Base-by-base conservation (phyloP, 2,797 vertebrate genomes). In the Lithobates sylvaticus region DNA sequence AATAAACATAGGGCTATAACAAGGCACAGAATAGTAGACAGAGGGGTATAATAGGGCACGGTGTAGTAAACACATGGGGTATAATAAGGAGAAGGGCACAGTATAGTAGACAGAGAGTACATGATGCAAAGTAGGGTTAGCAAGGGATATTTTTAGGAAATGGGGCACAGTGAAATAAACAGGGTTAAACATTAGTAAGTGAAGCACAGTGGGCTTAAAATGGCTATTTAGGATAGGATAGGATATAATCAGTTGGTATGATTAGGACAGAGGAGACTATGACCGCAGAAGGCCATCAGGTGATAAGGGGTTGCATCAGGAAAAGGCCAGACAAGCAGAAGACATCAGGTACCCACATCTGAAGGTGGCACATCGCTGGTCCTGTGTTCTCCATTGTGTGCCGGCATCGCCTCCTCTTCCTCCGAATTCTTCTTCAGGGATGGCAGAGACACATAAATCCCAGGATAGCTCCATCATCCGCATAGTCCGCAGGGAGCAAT, bases 401-500 rank as follows among this genome's bases (percentile, higher is more conserved):
- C 29, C 23, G 58, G 3, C 18, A 47, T 65, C 27, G 44, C 36
- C 81, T n/a, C 42, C 34, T 61, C 34, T 36, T 67, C 39, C 58
- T 34, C 44, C 61, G 21, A 13, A 44, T 69, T 42, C 42, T 50
- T 42, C 34, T 50, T 61, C 67, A 39, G 39, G 39, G 39, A 39
- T 39, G 39, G 39, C 39, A 23, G 26, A 34, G 71, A 44, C 68
- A 27, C 16, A 78, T 71, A 77, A 78, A 78, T 84, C 76, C 83
- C 54, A 29, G 26, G 54, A 61, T 34, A 42, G 47, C 44, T 70
- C 29, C 50, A 36, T 39, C 32, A 34, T 84, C 39, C 68, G 13
- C 75, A 54, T 27, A 32, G 29, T 32, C 26, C 54, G 50, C 21
- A 75, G 54, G 26, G 23, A 27, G 50, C 44, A 75, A 8, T 13